phyloP scores from a whole-genome alignment of 2,113 vertebrate genomes.

The Excalfactoria chinensis region DNA sequence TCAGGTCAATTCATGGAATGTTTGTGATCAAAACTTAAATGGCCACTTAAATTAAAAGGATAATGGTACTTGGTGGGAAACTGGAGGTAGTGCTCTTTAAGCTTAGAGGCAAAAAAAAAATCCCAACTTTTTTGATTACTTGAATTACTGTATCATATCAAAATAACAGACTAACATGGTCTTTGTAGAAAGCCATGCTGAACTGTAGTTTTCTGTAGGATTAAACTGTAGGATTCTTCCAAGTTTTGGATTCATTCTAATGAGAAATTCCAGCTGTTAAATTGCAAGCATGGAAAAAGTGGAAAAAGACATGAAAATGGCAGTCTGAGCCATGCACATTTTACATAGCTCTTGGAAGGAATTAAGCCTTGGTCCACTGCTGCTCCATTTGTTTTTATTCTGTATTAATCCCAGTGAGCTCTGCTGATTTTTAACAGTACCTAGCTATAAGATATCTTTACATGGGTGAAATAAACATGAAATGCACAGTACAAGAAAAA shows the following conservation, averaged over 20 bases:
- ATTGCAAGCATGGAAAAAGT: neutral
- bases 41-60: neutral
- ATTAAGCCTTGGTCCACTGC: neutral
- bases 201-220: too few relatives aligned
- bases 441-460: neutral
- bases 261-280: neutral
- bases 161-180: neutral
- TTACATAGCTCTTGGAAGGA: slow-evolving; percentile 8
- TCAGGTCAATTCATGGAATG: neutral
- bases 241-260: neutral
- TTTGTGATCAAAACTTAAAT: neutral
- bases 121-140: neutral
- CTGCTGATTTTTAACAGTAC: neutral
- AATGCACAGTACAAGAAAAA: neutral
- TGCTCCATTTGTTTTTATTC: neutral
- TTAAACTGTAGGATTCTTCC: too few relatives aligned
- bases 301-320: neutral
- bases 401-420: neutral
- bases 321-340: neutral
- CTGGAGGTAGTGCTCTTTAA: neutral
- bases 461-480: neutral
- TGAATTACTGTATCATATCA: neutral
- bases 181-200: neutral
- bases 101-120: neutral
- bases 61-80: neutral